These are phyloP conservation scores for Stenodera caucasica DNA, from an alignment of 2,888 invertebrate genomes.

Conservation along the genomic window DNA sequence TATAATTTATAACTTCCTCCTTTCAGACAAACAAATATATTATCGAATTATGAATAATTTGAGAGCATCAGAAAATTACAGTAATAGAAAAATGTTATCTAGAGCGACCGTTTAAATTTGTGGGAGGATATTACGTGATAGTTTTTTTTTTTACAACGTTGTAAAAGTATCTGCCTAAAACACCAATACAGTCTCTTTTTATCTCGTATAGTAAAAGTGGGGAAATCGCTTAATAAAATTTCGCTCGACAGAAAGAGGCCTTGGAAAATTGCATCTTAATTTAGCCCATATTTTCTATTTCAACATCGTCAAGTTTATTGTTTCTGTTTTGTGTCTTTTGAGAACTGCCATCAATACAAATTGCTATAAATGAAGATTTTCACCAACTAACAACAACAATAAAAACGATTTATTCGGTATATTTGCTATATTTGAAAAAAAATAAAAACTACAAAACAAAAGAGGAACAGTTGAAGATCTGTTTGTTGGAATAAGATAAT, in stretches of 20 bases:
- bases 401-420: neutral
- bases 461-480: neutral
- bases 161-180: neutral
- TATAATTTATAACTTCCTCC: too few species aligned
- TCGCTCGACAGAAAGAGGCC: neutral
- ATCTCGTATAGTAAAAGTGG: neutral
- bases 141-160: neutral
- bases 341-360: neutral
- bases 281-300: neutral
- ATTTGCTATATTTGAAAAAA: neutral
- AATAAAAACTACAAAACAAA: neutral
- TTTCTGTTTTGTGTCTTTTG: neutral
- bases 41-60: too few species aligned
- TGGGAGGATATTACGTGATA: neutral
- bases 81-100: neutral
- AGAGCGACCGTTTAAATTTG: neutral
- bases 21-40: too few species aligned
- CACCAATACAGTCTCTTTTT: neutral
- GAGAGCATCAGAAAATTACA: neutral
- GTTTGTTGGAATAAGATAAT: neutral
- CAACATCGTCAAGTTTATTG: neutral
- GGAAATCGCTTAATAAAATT: neutral
- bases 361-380: neutral
- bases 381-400: neutral
- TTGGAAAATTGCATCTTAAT: neutral